phyloP scores from a whole-genome alignment of 2,113 vertebrate genomes.

The Syngnathus typhle region DNA sequence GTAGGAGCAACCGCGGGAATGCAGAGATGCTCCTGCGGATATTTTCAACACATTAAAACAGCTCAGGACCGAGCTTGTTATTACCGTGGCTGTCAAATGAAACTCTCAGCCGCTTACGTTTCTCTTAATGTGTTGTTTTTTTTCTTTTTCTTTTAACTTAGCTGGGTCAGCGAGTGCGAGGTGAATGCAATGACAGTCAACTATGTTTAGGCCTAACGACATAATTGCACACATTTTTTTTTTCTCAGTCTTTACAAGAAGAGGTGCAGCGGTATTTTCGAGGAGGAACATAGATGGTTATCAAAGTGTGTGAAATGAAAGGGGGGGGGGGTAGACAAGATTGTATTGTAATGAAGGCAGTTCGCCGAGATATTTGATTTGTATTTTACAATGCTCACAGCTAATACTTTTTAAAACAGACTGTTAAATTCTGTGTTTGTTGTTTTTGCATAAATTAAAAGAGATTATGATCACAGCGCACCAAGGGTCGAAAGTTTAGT shows the following conservation, averaged over 20 bases:
- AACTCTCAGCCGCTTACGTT: neutral
- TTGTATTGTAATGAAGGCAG: neutral
- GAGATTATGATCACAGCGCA: neutral
- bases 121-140: neutral
- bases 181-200: slow-evolving; percentile 1
- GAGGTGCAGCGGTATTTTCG: neutral
- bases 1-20: neutral
- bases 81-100: neutral
- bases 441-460: neutral
- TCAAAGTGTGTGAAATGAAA: neutral
- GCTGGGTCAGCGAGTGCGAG: slow-evolving; percentile 3
- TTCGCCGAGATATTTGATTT: no score
- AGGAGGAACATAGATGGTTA: neutral
- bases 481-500: neutral
- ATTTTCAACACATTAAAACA: neutral
- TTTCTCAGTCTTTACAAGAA: neutral
- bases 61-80: neutral
- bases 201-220: slow-evolving; percentile 1
- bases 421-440: neutral
- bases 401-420: no score
- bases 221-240: slow-evolving; percentile 4
- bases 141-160: neutral
- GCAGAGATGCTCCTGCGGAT: neutral
- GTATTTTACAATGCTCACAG: no score
- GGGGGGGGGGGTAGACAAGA: no score